Conservation (phyloP, 2,797 vertebrate genomes). For the Leptodactylus fallax region DNA sequence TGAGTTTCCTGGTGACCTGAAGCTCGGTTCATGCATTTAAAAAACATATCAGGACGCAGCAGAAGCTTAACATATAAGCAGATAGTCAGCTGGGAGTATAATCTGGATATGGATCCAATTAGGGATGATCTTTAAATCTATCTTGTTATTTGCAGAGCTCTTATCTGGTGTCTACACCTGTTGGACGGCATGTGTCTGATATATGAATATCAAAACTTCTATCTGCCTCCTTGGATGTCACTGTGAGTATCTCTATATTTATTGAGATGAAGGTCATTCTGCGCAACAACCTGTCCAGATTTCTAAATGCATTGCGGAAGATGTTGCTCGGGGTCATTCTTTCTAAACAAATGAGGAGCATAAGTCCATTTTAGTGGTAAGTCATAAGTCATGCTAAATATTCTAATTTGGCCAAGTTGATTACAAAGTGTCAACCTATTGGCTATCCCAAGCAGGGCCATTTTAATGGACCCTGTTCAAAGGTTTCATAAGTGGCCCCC, state of each 20-base stretch:
- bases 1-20: neutral
- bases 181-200: neutral
- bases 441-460: too few species aligned
- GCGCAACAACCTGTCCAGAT: neutral
- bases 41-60: neutral
- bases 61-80: neutral
- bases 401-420: too few species aligned
- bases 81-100: neutral
- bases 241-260: neutral
- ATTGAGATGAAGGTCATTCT: neutral
- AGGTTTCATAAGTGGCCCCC: too few species aligned
- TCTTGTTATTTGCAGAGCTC: neutral
- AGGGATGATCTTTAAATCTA: conserved; percentile 29
- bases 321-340: neutral
- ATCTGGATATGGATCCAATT: conserved; percentile 24
- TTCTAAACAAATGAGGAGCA: neutral
- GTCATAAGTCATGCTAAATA: neutral
- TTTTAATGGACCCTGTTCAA: too few species aligned
- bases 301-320: neutral
- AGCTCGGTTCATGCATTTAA: neutral
- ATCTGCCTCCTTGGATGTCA: neutral
- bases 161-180: conserved; percentile 37
- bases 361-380: too few species aligned
- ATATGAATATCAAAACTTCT: neutral
- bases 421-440: too few species aligned